Evolutionary conservation across 1,140 invertebrate species (phyloP).

Genomic region (Neotoxoptera formosana): DNA sequence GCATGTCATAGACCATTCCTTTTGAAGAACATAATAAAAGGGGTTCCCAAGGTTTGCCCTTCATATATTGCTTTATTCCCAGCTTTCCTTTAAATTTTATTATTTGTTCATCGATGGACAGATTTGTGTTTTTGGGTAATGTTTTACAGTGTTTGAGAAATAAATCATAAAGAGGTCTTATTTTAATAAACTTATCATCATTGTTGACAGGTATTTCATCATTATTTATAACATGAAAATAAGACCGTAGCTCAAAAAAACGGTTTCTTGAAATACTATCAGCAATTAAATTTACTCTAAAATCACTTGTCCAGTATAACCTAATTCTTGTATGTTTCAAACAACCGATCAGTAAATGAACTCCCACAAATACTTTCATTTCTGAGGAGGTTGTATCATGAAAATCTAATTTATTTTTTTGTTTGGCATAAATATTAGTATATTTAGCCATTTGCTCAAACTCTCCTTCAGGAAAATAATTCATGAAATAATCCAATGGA

Average conservation of each 20-base stretch:
- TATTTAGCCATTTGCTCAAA: constrained; percentile 7
- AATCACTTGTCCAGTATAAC: not conserved
- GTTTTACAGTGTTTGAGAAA: constrained; percentile 45
- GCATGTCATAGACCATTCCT: constrained; percentile 61
- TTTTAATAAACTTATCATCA: constrained; percentile 58
- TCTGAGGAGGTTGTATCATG: not conserved
- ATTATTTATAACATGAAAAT: not conserved
- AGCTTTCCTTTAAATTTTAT: constrained; percentile 61
- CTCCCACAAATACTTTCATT: constrained; percentile 5
- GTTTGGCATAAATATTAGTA: not conserved
- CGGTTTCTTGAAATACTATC: not conserved
- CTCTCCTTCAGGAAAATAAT: constrained; percentile 20
- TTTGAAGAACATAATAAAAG: constrained; percentile 59
- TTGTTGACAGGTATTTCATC: not conserved
- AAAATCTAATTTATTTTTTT: not conserved
- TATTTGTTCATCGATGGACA: constrained; percentile 62
- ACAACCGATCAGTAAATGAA: not conserved
- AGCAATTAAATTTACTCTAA: not conserved
- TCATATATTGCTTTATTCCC: constrained; percentile 59
- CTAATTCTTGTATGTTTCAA: not conserved
- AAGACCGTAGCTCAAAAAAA: not conserved
- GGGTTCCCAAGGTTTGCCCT: not conserved
- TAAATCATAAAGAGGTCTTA: constrained; percentile 60
- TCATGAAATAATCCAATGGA: not conserved
- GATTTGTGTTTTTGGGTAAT: constrained; percentile 58